Evolutionary conservation across 2,797 vertebrate species (phyloP).

Genomic region (Tapirus indicus): DNA sequence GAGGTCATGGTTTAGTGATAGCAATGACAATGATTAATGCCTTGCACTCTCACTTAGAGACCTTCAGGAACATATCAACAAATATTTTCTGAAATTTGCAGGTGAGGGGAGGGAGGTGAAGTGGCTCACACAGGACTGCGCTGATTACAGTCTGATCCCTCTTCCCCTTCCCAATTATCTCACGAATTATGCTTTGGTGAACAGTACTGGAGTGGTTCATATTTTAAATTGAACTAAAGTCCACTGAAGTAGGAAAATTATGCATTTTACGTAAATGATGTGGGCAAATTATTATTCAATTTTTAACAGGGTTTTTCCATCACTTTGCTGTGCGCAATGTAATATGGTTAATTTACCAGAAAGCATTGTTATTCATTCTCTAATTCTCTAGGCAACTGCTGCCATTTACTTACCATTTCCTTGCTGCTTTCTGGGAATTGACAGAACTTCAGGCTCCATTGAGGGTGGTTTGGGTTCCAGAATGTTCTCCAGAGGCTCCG

Average conservation of each 20-base stretch:
- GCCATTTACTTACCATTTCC: slow-evolving; percentile 71
- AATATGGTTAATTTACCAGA: slow-evolving; percentile 81
- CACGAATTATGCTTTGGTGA: slow-evolving; percentile 51
- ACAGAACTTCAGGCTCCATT: slow-evolving; percentile 13
- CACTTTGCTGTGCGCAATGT: slow-evolving; percentile 59
- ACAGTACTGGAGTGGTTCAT: slow-evolving; percentile 41
- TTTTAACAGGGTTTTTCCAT: slow-evolving; percentile 71
- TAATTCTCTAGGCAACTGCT: slow-evolving; percentile 67
- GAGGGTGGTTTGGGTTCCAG: slow-evolving; percentile 40
- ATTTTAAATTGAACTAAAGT: slow-evolving; percentile 76
- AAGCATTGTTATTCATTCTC: slow-evolving; percentile 77
- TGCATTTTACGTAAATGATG: slow-evolving; percentile 74
- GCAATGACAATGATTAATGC: slow-evolving; percentile 60
- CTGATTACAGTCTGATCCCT: background rate
- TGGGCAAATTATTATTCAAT: slow-evolving; percentile 70
- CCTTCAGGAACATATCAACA: slow-evolving; percentile 52
- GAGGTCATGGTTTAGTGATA: slow-evolving; percentile 58
- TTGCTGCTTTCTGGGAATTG: background rate
- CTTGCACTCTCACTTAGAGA: slow-evolving; percentile 37
- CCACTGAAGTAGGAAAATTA: slow-evolving; percentile 76
- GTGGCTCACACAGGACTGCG: background rate
- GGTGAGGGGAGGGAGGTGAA: slow-evolving; percentile 37
- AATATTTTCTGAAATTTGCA: slow-evolving; percentile 58
- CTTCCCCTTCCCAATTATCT: slow-evolving; percentile 53
- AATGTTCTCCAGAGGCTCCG: slow-evolving; percentile 18